phyloP scores from a whole-genome alignment of 2,113 vertebrate species.

The Dasyornis broadbenti region DNA sequence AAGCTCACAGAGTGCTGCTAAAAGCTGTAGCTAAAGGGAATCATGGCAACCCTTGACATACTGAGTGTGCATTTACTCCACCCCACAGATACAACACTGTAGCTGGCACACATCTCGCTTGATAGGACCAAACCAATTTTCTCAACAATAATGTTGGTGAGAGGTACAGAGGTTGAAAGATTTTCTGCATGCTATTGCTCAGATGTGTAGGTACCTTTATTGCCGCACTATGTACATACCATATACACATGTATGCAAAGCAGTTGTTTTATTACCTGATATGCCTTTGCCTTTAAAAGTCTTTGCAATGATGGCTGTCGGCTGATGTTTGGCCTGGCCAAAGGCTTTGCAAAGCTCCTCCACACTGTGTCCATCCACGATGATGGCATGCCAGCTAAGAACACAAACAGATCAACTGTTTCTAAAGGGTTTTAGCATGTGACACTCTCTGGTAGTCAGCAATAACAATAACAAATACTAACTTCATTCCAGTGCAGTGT shows the following conservation, averaged over 20 bases:
- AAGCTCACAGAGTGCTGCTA: neutral
- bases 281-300: conserved; percentile 95
- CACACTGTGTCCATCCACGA: conserved; percentile 94
- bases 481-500: neutral
- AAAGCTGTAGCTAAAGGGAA: neutral
- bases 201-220: neutral
- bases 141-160: neutral
- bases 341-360: conserved; percentile 96
- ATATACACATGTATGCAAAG: neutral
- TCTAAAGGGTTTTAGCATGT: conserved; percentile 33
- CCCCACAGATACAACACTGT: rapidly evolving
- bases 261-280: conserved; percentile 73
- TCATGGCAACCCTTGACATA: neutral
- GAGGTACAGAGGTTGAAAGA: neutral
- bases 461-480: neutral
- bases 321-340: conserved; percentile 87
- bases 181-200: neutral
- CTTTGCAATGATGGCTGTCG: conserved; percentile 92
- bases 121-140: neutral
- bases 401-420: conserved; percentile 54
- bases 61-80: neutral
- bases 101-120: neutral
- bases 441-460: neutral
- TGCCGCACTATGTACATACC: neutral
- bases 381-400: conserved; percentile 86